These are phyloP conservation scores for Calidris pugnax DNA, from an alignment of 2,113 vertebrate genomes.

Conservation along the genomic window DNA sequence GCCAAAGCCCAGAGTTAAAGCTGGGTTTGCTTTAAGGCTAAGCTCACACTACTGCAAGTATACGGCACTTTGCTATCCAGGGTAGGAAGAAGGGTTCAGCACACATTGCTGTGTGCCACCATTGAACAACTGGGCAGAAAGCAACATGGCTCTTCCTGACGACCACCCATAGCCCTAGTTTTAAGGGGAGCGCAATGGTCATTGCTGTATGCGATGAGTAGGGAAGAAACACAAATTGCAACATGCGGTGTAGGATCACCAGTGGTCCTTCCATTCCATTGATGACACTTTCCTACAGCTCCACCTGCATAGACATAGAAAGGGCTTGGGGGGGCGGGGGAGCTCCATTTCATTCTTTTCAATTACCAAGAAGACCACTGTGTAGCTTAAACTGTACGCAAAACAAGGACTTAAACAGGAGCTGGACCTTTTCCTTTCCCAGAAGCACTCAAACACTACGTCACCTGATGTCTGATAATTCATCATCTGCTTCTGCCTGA, in stretches of 20 bases:
- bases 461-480: not conserved
- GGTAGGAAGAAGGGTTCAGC: not conserved
- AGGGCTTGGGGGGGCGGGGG: too few species aligned
- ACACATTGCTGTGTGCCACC: not conserved
- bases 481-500: not conserved
- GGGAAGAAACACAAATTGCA: not conserved
- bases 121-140: accelerated
- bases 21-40: not conserved
- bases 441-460: not conserved
- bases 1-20: not conserved
- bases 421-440: not conserved
- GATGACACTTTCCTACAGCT: not conserved
- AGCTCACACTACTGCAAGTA: not conserved
- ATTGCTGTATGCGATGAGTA: not conserved
- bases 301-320: not conserved
- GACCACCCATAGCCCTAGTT: not conserved
- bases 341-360: not conserved
- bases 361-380: not conserved
- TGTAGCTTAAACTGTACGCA: not conserved
- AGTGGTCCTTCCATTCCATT: not conserved
- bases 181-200: accelerated
- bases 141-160: accelerated
- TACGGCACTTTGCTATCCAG: not conserved
- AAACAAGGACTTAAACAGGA: not conserved
- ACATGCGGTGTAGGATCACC: not conserved